A percentile compares a stretch with the other conserved stretches of the same genome.
These are phyloP conservation scores for Adrianichthys oophorus DNA, from an alignment of 2,797 vertebrate species.

Conservation along the genomic window DNA sequence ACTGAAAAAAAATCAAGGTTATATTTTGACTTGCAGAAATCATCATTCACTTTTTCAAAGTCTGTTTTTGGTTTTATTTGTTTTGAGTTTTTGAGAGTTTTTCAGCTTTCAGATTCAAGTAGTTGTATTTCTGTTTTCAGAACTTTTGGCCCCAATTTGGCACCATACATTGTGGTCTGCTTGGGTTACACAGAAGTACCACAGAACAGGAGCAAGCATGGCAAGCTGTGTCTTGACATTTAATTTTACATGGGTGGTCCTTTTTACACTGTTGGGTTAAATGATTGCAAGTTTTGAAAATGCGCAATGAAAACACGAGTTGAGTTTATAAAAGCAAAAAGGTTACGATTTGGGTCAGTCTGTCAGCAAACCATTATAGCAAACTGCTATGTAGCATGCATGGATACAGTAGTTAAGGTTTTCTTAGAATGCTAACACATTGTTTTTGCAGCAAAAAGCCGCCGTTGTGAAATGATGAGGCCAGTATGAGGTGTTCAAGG, in stretches of 20 bases:
- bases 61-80: too few species aligned
- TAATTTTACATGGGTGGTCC: slow-evolving; percentile 72
- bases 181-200: slow-evolving; percentile 1
- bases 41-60: too few species aligned
- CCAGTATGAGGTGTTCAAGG: slow-evolving; percentile 45
- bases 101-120: too few species aligned
- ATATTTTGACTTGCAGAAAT: too few species aligned
- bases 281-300: slow-evolving; percentile 45
- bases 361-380: slow-evolving; percentile 63
- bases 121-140: too few species aligned
- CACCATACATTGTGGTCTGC: too few species aligned
- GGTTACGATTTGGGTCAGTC: slow-evolving; percentile 53
- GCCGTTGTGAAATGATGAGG: slow-evolving; percentile 47
- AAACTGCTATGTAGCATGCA: slow-evolving; percentile 31
- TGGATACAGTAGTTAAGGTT: slow-evolving; percentile 43
- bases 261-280: slow-evolving; percentile 66
- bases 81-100: too few species aligned
- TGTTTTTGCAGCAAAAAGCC: slow-evolving; percentile 42
- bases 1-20: too few species aligned
- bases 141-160: too few species aligned
- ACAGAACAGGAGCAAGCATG: slow-evolving; percentile 40
- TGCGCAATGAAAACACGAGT: slow-evolving; percentile 37
- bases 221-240: slow-evolving; percentile 48
- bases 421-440: slow-evolving; percentile 46
- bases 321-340: slow-evolving; percentile 42